Percentiles rank a stretch among this genome's conserved stretches.
Evolutionary conservation across 1,140 invertebrate genomes (phyloP).

Genomic region (Zaprionus capensis): DNA sequence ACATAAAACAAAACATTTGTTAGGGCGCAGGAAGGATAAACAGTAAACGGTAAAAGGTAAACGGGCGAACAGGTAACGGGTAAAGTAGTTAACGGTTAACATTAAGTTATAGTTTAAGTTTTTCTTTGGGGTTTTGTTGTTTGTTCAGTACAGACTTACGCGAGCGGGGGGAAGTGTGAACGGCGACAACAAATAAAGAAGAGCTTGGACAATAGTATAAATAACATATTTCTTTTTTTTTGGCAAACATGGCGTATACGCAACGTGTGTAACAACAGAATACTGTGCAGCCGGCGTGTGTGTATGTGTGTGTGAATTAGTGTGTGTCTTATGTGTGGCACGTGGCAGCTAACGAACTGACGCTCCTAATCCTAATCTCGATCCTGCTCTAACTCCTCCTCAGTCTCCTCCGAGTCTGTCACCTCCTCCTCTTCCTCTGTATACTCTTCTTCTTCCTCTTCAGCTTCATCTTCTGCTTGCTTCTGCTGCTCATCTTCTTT

Average conservation of each 20-base stretch:
- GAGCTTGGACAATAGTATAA: conserved; percentile 54
- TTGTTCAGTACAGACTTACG: conserved; percentile 65
- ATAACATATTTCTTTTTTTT: conserved; percentile 42
- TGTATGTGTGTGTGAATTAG: neutral
- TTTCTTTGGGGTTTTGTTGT: conserved; percentile 28
- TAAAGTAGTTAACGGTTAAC: conserved; percentile 70
- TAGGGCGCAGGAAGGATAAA: conserved; percentile 20
- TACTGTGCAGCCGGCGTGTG: conserved; percentile 35
- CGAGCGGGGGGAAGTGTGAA: conserved; percentile 75
- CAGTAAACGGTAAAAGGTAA: conserved; percentile 30
- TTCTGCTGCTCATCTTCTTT: neutral
- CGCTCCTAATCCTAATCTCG: conserved; percentile 13
- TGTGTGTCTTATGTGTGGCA: conserved; percentile 7
- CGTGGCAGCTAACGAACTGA: conserved; percentile 20
- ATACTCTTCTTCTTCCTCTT: conserved; percentile 55
- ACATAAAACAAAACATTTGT: conserved; percentile 64
- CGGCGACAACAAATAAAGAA: conserved; percentile 80
- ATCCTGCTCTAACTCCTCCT: conserved; percentile 50
- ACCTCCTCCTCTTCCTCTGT: conserved; percentile 55
- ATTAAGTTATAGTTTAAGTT: conserved; percentile 46
- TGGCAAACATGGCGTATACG: conserved; percentile 53
- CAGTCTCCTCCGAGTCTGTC: conserved; percentile 6
- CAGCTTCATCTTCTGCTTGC: conserved; percentile 20
- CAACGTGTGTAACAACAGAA: conserved; percentile 36
- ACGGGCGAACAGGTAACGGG: conserved; percentile 60